phyloP scores from a whole-genome alignment of 2,113 vertebrate genomes.

The Brevimyrus niger region DNA sequence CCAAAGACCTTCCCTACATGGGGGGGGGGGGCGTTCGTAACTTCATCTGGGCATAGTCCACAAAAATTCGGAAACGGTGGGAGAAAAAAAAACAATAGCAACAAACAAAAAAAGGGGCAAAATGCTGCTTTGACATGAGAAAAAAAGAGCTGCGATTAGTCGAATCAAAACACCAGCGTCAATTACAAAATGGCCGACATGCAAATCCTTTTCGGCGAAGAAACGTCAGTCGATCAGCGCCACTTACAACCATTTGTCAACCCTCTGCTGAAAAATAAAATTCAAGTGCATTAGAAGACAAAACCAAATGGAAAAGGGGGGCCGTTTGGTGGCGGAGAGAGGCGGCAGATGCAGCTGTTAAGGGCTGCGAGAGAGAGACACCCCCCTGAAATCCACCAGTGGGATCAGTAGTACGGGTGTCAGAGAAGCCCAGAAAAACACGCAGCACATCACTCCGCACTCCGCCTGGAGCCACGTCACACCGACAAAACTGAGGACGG shows the following conservation, averaged over 20 bases:
- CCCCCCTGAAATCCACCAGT: constrained; percentile 84
- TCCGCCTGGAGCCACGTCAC: constrained; percentile 50
- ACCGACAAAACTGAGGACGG: constrained; percentile 60
- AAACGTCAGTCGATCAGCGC: constrained; percentile 60
- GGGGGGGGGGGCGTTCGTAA: constrained; percentile 16
- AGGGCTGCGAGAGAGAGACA: constrained; percentile 65
- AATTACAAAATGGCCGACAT: constrained; percentile 78
- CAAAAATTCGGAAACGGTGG: constrained; percentile 69
- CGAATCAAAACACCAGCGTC: constrained; percentile 64
- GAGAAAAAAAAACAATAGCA: constrained; percentile 37
- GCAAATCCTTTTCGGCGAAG: constrained; percentile 66
- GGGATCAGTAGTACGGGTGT: constrained; percentile 95
- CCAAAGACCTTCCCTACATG: constrained; percentile 40
- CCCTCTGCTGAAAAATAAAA: constrained; percentile 88
- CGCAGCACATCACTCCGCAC: constrained; percentile 71
- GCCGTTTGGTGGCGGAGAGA: constrained; percentile 54
- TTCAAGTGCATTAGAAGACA: constrained; percentile 77
- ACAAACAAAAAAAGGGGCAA: constrained; percentile 43
- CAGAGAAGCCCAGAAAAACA: constrained; percentile 83
- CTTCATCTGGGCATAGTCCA: constrained; percentile 19
- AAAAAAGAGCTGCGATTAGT: constrained; percentile 58
- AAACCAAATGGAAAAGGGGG: constrained; percentile 61
- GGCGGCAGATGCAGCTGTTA: constrained; percentile 70
- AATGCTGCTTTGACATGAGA: constrained; percentile 71
- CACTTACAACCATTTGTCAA: constrained; percentile 71